Percentiles rank a stretch among this genome's conserved stretches.
Conservation (phyloP, 2,888 invertebrate species). For the Dysmachus trigonus region DNA sequence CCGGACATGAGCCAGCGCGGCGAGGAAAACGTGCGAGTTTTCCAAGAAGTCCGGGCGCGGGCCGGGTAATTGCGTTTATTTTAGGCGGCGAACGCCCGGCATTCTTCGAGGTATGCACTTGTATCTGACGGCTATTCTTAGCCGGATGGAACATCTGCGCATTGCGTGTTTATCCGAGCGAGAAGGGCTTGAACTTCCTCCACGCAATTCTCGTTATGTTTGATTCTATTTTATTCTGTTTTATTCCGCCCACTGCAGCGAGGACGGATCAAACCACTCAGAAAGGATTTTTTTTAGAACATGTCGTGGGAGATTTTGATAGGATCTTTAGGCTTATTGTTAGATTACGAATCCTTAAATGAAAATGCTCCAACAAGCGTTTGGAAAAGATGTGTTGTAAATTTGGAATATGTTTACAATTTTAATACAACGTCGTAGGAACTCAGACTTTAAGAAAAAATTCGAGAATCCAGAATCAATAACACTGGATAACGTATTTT, state of each 20-base stretch:
- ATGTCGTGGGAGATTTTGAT: neutral
- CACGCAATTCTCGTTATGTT: neutral
- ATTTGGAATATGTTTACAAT: too few species aligned
- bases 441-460: too few species aligned
- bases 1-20: slow-evolving; percentile 12
- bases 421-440: too few species aligned
- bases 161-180: neutral
- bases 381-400: neutral
- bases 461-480: too few species aligned
- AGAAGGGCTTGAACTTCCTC: neutral
- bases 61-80: neutral
- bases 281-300: neutral
- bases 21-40: neutral
- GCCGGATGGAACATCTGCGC: slow-evolving; percentile 18
- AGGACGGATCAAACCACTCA: slow-evolving; percentile 8
- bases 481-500: too few species aligned
- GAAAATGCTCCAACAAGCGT: neutral
- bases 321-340: neutral
- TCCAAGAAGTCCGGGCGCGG: neutral
- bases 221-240: neutral
- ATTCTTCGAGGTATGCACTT: slow-evolving; percentile 33
- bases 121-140: neutral
- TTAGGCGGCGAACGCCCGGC: slow-evolving; percentile 1
- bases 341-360: neutral
- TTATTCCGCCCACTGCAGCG: neutral